Percentiles rank a stretch among this genome's conserved stretches.
These are phyloP conservation scores for Centrocercus urophasianus DNA, from an alignment of 2,113 vertebrate genomes.

Conservation along the genomic window DNA sequence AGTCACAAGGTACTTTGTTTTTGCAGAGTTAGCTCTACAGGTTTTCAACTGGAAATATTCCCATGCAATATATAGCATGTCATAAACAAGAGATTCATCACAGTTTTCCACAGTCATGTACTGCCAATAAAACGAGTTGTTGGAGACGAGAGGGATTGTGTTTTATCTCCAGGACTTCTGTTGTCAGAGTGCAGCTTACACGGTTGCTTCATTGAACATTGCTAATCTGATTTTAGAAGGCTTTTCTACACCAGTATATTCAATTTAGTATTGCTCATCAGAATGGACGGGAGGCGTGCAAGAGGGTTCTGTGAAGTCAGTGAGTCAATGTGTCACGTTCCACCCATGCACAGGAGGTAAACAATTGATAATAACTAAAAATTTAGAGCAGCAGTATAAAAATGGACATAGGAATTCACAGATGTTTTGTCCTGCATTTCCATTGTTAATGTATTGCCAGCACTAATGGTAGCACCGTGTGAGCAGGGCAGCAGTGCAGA, in stretches of 20 bases:
- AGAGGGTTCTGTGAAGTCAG: background rate
- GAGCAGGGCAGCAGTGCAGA: background rate
- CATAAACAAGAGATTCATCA: background rate
- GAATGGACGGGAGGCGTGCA: background rate
- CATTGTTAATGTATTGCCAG: fast-evolving
- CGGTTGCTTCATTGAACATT: background rate
- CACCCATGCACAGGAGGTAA: background rate
- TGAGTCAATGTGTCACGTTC: background rate
- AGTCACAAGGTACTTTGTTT: background rate
- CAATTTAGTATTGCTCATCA: background rate
- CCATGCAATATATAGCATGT: background rate
- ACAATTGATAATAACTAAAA: background rate
- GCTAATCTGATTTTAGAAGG: background rate
- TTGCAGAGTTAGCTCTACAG: background rate
- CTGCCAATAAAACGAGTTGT: background rate
- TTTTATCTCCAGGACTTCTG: background rate
- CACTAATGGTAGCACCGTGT: background rate
- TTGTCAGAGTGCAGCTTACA: background rate
- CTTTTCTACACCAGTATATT: background rate
- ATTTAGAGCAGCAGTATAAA: background rate
- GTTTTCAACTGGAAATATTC: background rate
- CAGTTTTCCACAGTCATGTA: background rate
- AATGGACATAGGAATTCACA: background rate
- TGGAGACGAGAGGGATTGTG: background rate
- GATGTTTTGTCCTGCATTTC: background rate